These are phyloP conservation scores for Mungos mungo DNA, from an alignment of 2,113 vertebrate genomes.

Conservation along the genomic window DNA sequence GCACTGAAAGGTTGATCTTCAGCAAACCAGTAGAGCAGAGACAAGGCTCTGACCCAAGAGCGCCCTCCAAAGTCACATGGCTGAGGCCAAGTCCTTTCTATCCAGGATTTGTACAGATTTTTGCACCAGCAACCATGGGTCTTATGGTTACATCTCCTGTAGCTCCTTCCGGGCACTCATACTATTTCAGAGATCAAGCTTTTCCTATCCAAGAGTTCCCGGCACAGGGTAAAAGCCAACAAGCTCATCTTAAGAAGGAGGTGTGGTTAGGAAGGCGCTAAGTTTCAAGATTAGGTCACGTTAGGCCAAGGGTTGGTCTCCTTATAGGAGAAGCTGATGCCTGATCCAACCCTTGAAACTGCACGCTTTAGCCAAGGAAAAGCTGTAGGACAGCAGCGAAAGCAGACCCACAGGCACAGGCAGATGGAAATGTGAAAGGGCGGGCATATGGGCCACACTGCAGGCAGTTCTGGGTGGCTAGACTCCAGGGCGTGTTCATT, in stretches of 20 bases:
- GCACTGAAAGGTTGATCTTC: background rate
- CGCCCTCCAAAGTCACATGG: background rate
- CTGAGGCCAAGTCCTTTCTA: background rate
- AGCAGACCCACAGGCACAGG: accelerated
- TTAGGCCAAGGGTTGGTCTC: background rate
- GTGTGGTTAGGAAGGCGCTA: background rate
- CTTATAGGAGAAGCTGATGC: background rate
- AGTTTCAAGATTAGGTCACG: background rate
- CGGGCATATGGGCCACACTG: background rate
- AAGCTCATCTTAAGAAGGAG: background rate
- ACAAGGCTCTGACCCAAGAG: background rate
- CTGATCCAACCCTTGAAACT: background rate
- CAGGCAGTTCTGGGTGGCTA: background rate
- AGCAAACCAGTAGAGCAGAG: background rate
- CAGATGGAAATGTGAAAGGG: background rate
- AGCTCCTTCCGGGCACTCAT: background rate
- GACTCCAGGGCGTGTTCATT: no score
- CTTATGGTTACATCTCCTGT: background rate
- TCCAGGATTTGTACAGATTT: background rate
- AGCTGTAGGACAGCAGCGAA: background rate
- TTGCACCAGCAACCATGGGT: background rate
- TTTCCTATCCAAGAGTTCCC: background rate
- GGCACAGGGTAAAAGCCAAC: background rate
- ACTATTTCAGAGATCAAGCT: background rate
- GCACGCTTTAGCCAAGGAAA: background rate